Evolutionary conservation across 2,113 vertebrate species (phyloP).

Genomic region (Gambusia affinis): DNA sequence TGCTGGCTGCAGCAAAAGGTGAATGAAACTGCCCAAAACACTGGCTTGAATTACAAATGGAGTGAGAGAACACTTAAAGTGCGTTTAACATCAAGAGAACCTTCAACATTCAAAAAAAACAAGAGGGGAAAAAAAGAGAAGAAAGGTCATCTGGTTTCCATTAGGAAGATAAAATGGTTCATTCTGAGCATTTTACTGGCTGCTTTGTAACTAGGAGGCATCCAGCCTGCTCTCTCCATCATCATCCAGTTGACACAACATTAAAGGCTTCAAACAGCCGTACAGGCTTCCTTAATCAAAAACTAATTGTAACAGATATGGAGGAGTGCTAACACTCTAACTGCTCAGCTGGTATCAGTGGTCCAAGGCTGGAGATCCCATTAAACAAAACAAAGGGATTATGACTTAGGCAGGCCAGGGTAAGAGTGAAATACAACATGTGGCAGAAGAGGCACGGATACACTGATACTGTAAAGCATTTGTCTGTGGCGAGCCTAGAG

Average conservation of each 20-base stretch:
- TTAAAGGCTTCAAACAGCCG: conserved; percentile 95
- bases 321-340: conserved; percentile 97
- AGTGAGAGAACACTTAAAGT: conserved; percentile 65
- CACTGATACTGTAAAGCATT: conserved; percentile 80
- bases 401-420: conserved; percentile 86
- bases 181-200: conserved; percentile 96
- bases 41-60: conserved; percentile 64
- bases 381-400: conserved; percentile 91
- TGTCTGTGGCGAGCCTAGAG: conserved; percentile 43
- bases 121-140: conserved; percentile 56
- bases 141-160: conserved; percentile 97
- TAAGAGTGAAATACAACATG: conserved; percentile 86
- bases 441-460: conserved; percentile 78
- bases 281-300: conserved; percentile 96
- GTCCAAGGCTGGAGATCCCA: conserved; percentile 87
- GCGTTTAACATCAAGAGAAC: conserved; percentile 82
- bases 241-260: conserved; percentile 97
- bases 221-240: conserved; percentile 93
- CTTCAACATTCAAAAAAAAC: conserved; percentile 86
- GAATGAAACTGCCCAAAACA: conserved; percentile 50
- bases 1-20: conserved; percentile 35
- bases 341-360: conserved; percentile 87
- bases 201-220: conserved; percentile 94
- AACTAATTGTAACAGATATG: conserved; percentile 99
- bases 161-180: conserved; percentile 99